These are phyloP conservation scores for Atethmia centrago DNA, from an alignment of 2,888 invertebrate genomes.

Conservation along the genomic window DNA sequence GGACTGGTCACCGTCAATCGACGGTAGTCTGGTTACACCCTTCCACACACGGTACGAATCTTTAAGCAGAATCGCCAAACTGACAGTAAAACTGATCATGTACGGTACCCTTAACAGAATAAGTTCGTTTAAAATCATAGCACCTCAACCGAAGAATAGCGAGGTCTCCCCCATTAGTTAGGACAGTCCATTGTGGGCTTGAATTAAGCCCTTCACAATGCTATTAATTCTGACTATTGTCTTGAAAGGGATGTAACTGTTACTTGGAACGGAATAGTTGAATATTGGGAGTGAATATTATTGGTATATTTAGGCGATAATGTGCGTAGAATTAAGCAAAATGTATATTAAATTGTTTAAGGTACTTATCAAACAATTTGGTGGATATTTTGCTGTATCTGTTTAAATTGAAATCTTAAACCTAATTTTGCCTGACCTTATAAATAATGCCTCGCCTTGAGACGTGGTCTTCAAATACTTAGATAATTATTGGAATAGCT, in stretches of 20 bases:
- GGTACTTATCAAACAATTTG: neutral
- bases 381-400: neutral
- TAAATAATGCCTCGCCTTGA: neutral
- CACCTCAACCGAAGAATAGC: constrained; percentile 62
- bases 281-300: constrained; percentile 20
- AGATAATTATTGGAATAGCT: neutral
- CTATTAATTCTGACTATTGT: constrained; percentile 66
- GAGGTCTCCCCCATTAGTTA: constrained; percentile 67
- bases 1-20: neutral
- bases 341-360: neutral
- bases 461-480: constrained; percentile 2
- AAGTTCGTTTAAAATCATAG: constrained; percentile 54
- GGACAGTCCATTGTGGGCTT: constrained; percentile 62
- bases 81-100: neutral
- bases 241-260: constrained; percentile 30
- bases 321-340: neutral
- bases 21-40: neutral
- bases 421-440: too few species aligned
- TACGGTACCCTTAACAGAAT: constrained; percentile 13
- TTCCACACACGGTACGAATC: neutral
- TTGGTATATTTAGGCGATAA: constrained; percentile 4
- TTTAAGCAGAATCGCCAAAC: neutral
- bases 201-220: constrained; percentile 74
- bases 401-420: neutral
- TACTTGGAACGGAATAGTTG: constrained; percentile 38